Evolutionary conservation across 2,113 vertebrate genomes (phyloP).

Genomic region (Stegostoma tigrinum): DNA sequence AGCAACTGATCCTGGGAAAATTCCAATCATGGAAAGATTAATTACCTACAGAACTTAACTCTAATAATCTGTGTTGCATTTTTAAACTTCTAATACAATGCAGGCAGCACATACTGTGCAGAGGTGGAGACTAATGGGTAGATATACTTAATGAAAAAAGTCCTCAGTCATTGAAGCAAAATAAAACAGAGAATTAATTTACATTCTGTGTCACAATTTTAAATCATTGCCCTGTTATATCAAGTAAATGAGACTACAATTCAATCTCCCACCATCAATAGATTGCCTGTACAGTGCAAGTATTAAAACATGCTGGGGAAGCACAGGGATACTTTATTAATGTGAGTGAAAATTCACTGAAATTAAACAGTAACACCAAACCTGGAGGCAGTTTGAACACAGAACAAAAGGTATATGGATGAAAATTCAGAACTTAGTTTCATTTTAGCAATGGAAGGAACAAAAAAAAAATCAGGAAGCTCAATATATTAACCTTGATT

Average conservation of each 20-base stretch:
- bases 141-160: background rate
- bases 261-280: background rate
- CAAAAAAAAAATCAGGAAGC: background rate
- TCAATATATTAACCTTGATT: no score
- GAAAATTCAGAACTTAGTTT: background rate
- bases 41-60: background rate
- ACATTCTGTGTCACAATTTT: background rate
- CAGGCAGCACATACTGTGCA: background rate
- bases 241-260: background rate
- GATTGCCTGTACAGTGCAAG: background rate
- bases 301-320: background rate
- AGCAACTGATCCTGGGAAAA: background rate
- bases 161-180: background rate
- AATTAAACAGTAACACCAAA: background rate
- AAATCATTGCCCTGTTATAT: background rate
- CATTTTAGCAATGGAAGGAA: background rate
- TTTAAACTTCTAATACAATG: background rate
- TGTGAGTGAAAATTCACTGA: background rate
- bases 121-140: background rate
- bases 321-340: no score
- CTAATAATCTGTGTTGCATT: background rate
- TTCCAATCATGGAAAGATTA: background rate
- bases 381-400: background rate
- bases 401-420: background rate
- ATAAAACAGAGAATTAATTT: background rate